These are phyloP conservation scores for Myoxocephalus aenaeus DNA, from an alignment of 2,797 vertebrate species.

Conservation along the genomic window DNA sequence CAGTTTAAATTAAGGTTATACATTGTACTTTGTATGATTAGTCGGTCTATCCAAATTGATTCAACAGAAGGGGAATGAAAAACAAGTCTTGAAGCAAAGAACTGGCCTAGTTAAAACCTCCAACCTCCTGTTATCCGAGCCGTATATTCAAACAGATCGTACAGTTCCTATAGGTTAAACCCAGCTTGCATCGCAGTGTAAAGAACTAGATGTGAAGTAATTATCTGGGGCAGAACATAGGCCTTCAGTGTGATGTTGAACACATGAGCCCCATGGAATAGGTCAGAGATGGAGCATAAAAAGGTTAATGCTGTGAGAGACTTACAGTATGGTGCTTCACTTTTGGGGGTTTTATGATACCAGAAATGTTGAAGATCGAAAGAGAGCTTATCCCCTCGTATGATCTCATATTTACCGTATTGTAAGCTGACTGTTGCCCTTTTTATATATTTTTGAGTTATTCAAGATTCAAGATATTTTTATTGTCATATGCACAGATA, in stretches of 20 bases:
- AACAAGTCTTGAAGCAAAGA: slow-evolving; percentile 15
- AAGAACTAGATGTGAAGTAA: slow-evolving; percentile 50
- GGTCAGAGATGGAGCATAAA: slow-evolving; percentile 51
- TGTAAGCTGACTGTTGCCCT: background rate
- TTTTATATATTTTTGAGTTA: background rate
- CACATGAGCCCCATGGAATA: slow-evolving; percentile 41
- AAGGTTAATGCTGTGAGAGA: slow-evolving; percentile 40
- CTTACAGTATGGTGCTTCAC: slow-evolving; percentile 13
- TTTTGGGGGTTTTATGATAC: slow-evolving; percentile 18
- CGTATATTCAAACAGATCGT: slow-evolving; percentile 12
- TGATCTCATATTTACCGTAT: slow-evolving; percentile 4
- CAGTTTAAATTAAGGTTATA: slow-evolving; percentile 6
- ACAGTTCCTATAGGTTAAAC: slow-evolving; percentile 20
- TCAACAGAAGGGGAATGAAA: slow-evolving; percentile 14
- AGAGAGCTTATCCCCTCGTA: background rate
- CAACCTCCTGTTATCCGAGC: slow-evolving; percentile 23
- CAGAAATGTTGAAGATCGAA: slow-evolving; percentile 13
- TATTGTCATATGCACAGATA: no score
- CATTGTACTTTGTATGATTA: background rate
- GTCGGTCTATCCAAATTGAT: background rate
- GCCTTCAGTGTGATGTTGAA: slow-evolving; percentile 17
- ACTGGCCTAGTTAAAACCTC: slow-evolving; percentile 27
- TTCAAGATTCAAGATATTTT: no score
- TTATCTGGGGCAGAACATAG: slow-evolving; percentile 55
- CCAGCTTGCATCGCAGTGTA: slow-evolving; percentile 32